Percentiles rank a stretch among this genome's conserved stretches.
These are phyloP conservation scores for Dolichallabes microphthalmus DNA, from an alignment of 2,113 vertebrate species.

Conservation along the genomic window DNA sequence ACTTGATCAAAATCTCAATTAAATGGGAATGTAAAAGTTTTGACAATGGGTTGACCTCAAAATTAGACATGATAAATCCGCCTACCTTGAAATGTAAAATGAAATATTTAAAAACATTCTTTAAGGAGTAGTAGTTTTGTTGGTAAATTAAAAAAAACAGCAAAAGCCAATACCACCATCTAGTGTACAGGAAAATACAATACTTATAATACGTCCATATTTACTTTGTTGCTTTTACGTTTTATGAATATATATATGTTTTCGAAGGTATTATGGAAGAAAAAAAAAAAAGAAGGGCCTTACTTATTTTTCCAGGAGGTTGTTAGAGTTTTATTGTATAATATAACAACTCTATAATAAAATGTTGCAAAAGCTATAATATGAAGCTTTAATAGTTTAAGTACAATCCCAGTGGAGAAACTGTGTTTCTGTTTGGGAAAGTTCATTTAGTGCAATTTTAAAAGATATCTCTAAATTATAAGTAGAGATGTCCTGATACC, in stretches of 20 bases:
- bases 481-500: too few relatives aligned
- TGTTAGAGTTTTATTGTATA: not conserved
- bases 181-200: slow-evolving; percentile 23
- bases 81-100: not conserved
- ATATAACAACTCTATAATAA: not conserved
- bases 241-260: too few relatives aligned
- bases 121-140: not conserved
- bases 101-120: not conserved
- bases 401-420: not conserved
- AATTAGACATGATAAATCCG: not conserved
- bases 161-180: slow-evolving; percentile 27
- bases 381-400: not conserved
- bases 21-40: not conserved
- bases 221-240: not conserved
- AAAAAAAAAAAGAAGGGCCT: too few relatives aligned
- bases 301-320: not conserved
- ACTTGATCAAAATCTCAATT: not conserved
- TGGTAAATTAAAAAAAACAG: not conserved
- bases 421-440: not conserved
- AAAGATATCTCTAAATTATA: not conserved
- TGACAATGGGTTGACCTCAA: not conserved
- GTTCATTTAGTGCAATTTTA: not conserved
- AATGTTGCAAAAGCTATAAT: not conserved
- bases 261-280: not conserved
- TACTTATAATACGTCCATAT: not conserved